Percentiles rank a stretch among this genome's conserved stretches.
phyloP scores from a whole-genome alignment of 2,888 invertebrate genomes.

The Hirtodrosophila confusa region DNA sequence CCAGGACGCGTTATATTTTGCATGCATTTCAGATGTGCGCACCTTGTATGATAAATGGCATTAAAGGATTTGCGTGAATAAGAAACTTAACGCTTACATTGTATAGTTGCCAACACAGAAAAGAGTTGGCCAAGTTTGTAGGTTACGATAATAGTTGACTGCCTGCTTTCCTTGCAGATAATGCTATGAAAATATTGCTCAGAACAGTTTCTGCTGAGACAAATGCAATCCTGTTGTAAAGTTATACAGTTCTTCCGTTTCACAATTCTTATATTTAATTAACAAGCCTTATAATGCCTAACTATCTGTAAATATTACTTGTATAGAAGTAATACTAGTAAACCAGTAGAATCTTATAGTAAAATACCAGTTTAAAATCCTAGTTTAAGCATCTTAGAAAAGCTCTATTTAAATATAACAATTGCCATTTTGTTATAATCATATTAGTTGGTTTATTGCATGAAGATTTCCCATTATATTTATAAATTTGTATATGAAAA shows the following conservation, averaged over 20 bases:
- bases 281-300: too few relatives aligned
- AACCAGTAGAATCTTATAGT: too few relatives aligned
- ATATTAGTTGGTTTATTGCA: too few relatives aligned
- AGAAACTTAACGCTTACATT: conserved; percentile 49
- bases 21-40: conserved; percentile 70
- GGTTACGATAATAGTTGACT: conserved; percentile 6
- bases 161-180: conserved; percentile 33
- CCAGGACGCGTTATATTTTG: conserved; percentile 67
- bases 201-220: conserved; percentile 2
- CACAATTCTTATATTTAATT: too few relatives aligned
- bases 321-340: too few relatives aligned
- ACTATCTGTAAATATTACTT: too few relatives aligned
- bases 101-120: conserved; percentile 25
- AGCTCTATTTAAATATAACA: too few relatives aligned
- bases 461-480: too few relatives aligned
- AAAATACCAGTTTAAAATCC: too few relatives aligned
- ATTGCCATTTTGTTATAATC: too few relatives aligned
- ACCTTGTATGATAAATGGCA: conserved; percentile 71
- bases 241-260: background rate
- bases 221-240: background rate
- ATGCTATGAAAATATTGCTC: conserved; percentile 19
- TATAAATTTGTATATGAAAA: too few relatives aligned
- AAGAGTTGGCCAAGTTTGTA: conserved; percentile 36
- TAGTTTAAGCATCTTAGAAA: too few relatives aligned
- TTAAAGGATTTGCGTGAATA: conserved; percentile 77